phyloP scores from a whole-genome alignment of 1,140 invertebrate genomes.

The Tyrophagus putrescentiae region DNA sequence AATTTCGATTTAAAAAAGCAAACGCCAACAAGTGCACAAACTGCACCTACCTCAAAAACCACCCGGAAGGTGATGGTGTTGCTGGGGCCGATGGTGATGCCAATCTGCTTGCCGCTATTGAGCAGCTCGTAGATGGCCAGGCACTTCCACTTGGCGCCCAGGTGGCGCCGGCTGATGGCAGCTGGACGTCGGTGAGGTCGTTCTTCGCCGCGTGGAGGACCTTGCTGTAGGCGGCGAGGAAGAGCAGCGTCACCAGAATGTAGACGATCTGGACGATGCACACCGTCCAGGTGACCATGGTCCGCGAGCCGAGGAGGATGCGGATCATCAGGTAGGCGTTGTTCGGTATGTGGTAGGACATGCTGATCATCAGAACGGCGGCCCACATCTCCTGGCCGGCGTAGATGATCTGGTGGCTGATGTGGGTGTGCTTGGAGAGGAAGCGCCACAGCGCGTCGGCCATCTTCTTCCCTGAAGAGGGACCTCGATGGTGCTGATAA shows the following conservation, averaged over 20 bases:
- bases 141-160: background rate
- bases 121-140: background rate
- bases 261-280: background rate
- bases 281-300: background rate
- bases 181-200: background rate
- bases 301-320: background rate
- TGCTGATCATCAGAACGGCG: background rate
- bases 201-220: background rate
- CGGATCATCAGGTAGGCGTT: background rate
- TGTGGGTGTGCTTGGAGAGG: background rate
- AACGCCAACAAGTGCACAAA: background rate
- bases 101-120: background rate
- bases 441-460: background rate
- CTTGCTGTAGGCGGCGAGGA: background rate
- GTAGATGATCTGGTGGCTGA: conserved; percentile 3
- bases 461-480: no score
- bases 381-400: background rate
- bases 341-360: conserved; percentile 1
- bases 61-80: background rate
- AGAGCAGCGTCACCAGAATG: background rate
- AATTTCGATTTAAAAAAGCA: no score
- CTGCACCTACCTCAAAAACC: background rate
- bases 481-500: no score
- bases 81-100: conserved; percentile 1
- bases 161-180: background rate